phyloP scores from a whole-genome alignment of 2,797 vertebrate genomes.

The Tenualosa ilisha region DNA sequence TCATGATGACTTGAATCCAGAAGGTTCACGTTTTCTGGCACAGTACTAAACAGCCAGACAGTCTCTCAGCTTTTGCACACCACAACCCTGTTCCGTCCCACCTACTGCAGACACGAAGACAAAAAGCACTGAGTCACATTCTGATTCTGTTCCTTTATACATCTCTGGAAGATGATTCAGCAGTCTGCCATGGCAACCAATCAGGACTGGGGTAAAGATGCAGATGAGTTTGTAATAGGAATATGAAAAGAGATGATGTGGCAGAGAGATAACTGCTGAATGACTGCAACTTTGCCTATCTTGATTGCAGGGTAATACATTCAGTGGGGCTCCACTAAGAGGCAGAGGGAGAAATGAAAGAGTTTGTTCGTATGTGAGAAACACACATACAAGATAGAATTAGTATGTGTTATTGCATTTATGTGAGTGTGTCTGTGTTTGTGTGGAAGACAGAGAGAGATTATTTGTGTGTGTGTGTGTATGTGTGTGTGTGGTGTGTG shows the following conservation, averaged over 20 bases:
- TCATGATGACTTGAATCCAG: neutral
- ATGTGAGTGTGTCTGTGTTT: neutral
- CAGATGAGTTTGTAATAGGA: neutral
- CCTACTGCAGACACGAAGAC: neutral
- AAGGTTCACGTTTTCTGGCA: neutral
- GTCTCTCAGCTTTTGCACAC: neutral
- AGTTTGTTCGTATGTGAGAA: neutral
- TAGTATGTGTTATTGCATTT: neutral
- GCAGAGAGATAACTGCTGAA: neutral
- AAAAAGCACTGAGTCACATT: neutral
- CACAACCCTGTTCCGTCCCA: neutral
- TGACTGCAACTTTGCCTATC: neutral
- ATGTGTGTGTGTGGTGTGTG: slow-evolving; percentile 22
- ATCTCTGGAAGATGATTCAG: neutral
- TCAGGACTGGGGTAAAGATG: neutral
- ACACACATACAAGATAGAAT: neutral
- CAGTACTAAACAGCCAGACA: neutral
- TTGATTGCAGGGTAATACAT: neutral
- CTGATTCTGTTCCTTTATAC: neutral
- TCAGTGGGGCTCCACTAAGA: neutral
- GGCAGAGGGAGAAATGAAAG: slow-evolving; percentile 34
- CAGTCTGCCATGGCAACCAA: slow-evolving; percentile 6
- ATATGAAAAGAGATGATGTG: neutral
- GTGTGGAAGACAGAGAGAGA: slow-evolving; percentile 50
- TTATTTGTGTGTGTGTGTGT: slow-evolving; percentile 64